A percentile compares a stretch with the other conserved stretches of the same genome.
Conservation (phyloP, 2,113 vertebrate species). For the Sciurus niger region DNA sequence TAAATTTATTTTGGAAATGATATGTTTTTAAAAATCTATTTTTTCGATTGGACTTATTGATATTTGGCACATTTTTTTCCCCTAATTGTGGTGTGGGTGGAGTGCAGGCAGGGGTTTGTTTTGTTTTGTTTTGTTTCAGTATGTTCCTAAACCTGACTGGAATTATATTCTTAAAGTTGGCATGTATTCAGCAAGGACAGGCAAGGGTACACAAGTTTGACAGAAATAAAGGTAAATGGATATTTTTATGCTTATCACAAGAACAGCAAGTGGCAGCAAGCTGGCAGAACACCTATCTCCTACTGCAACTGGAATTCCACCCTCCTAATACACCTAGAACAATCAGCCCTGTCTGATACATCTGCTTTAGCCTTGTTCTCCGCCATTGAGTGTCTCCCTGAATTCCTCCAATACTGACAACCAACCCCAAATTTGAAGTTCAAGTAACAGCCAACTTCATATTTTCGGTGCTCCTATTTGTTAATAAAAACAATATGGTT, state of each 20-base stretch:
- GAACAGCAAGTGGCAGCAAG: background rate
- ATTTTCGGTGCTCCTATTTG: background rate
- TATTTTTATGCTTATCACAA: constrained; percentile 66
- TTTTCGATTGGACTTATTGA: background rate
- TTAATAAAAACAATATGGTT: background rate
- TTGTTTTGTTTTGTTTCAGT: constrained; percentile 47
- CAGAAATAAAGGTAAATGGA: constrained; percentile 69
- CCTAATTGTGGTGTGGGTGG: background rate
- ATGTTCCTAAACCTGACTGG: constrained; percentile 13
- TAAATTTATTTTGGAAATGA: background rate
- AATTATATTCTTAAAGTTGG: constrained; percentile 32
- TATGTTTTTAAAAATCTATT: background rate
- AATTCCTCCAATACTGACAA: background rate
- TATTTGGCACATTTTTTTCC: background rate
- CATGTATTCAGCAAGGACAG: constrained; percentile 36
- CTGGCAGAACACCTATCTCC: background rate
- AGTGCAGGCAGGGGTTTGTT: background rate
- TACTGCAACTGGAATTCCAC: background rate
- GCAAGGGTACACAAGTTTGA: constrained; percentile 33
- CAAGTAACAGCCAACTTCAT: constrained; percentile 17
- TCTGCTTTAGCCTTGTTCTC: background rate
- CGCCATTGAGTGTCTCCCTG: background rate
- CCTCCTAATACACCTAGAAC: background rate
- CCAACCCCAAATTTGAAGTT: constrained; percentile 34
- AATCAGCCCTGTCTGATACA: background rate